Conservation (phyloP, 2,113 vertebrate species). For the Eupsittula cactorum region DNA sequence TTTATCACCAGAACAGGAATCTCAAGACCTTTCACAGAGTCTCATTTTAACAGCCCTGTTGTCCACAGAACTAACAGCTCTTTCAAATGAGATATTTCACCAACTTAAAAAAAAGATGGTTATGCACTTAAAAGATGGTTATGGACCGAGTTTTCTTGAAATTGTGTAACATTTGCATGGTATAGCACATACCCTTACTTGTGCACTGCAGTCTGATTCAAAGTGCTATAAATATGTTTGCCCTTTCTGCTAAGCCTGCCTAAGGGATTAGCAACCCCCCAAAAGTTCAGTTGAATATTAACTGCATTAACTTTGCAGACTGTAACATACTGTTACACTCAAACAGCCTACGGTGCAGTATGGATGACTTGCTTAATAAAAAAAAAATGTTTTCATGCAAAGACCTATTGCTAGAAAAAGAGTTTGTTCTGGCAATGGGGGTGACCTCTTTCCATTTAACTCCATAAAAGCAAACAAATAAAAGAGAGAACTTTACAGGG, state of each 20-base stretch:
- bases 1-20: constrained; percentile 23
- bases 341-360: constrained; percentile 68
- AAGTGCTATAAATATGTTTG: constrained; percentile 92
- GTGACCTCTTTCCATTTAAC: constrained; percentile 11
- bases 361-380: constrained; percentile 70
- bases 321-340: constrained; percentile 66
- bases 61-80: constrained; percentile 20
- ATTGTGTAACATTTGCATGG: constrained; percentile 68
- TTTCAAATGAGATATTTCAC: not conserved
- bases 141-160: constrained; percentile 64
- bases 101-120: not conserved
- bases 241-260: constrained; percentile 85
- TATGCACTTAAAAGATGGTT: constrained; percentile 50
- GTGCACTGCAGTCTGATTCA: constrained; percentile 83
- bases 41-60: constrained; percentile 31
- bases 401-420: constrained; percentile 17
- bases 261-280: constrained; percentile 84
- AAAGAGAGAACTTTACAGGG: not conserved
- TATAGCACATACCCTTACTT: constrained; percentile 74
- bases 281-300: constrained; percentile 83
- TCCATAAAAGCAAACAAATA: not conserved
- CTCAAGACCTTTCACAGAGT: not conserved
- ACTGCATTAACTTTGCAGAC: constrained; percentile 76
- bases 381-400: constrained; percentile 65
- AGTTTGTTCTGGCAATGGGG: constrained; percentile 27